phyloP scores from a whole-genome alignment of 2,888 invertebrate species.

The Limnephilus rhombicus region DNA sequence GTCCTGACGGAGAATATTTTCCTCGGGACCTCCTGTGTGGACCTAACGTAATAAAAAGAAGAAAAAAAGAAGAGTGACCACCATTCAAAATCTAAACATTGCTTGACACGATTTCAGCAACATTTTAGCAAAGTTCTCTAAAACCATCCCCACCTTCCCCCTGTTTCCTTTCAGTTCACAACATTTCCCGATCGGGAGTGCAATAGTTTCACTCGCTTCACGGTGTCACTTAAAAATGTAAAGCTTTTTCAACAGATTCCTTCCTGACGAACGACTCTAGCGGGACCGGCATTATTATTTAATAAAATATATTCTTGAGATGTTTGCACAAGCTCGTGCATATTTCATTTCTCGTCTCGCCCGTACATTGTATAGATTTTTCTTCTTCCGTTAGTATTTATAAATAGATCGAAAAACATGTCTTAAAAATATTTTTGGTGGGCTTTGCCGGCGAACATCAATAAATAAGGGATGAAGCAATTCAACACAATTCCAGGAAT shows the following conservation, averaged over 20 bases:
- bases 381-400: background rate
- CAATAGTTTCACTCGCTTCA: background rate
- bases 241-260: background rate
- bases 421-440: background rate
- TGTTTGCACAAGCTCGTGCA: background rate
- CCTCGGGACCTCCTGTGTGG: too few species aligned
- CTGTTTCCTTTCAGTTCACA: background rate
- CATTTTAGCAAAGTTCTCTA: background rate
- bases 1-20: too few species aligned
- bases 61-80: too few species aligned
- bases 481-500: background rate
- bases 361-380: background rate
- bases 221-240: background rate
- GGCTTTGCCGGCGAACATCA: background rate
- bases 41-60: too few species aligned
- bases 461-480: conserved; percentile 1
- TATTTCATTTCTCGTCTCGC: background rate
- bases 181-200: background rate
- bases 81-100: background rate
- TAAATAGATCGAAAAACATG: background rate
- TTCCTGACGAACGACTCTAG: background rate
- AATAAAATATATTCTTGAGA: background rate
- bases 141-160: background rate
- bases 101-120: background rate
- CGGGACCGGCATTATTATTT: background rate